Conservation (phyloP, 2,113 vertebrate genomes). For the Hyperoodon ampullatus region DNA sequence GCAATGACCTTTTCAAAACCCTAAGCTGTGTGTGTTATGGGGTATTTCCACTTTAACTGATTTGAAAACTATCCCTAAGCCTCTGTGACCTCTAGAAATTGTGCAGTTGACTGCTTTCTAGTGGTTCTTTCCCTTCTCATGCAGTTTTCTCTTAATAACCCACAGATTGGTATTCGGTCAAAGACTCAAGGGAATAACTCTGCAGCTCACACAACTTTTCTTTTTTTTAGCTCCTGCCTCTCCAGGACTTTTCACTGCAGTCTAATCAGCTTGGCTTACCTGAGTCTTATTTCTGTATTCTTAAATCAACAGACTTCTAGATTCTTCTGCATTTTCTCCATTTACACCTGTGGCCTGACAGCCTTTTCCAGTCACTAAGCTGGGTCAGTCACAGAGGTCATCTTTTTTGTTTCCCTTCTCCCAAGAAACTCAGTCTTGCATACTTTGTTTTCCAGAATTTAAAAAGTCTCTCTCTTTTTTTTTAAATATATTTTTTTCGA, state of each 20-base stretch:
- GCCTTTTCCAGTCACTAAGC: neutral
- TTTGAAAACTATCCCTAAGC: neutral
- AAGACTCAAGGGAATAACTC: neutral
- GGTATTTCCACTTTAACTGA: neutral
- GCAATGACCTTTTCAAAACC: neutral
- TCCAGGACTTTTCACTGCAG: neutral
- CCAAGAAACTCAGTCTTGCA: neutral
- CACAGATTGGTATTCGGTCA: neutral
- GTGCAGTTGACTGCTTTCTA: neutral
- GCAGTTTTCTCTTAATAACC: neutral
- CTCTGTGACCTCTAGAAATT: neutral
- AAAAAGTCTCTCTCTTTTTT: neutral
- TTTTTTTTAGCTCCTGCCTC: neutral
- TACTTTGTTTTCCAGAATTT: neutral
- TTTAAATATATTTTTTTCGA: neutral
- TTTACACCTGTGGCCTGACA: neutral
- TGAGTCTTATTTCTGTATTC: neutral
- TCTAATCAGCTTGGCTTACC: neutral
- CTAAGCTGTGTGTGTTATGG: neutral
- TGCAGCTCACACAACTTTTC: neutral
- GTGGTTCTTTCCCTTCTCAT: neutral
- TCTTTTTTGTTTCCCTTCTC: neutral
- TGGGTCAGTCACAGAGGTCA: neutral
- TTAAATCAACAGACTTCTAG: neutral
- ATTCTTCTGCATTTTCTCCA: neutral